Evolutionary conservation across 92 coral and sea anemone genomes (phyloP).

Genomic region (Plumapathes pennacea): DNA sequence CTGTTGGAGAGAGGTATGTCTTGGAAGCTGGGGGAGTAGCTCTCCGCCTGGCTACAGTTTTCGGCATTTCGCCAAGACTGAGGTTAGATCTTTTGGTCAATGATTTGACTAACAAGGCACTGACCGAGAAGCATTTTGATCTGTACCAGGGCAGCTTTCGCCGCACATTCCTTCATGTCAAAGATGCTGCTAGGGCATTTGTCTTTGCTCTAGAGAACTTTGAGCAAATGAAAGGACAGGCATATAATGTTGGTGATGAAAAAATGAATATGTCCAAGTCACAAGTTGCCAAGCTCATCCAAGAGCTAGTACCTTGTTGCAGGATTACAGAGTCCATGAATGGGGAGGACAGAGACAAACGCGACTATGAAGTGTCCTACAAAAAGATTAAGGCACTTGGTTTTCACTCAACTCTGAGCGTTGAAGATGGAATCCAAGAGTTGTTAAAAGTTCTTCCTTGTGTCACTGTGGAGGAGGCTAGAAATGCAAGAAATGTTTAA

Average conservation of each 20-base stretch:
- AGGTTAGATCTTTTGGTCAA: slow-evolving; percentile 88
- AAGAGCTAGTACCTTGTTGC: slow-evolving; percentile 69
- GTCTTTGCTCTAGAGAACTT: slow-evolving; percentile 78
- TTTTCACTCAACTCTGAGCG: slow-evolving; percentile 64
- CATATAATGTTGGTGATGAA: slow-evolving; percentile 90
- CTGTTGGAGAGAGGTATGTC: slow-evolving; percentile 75
- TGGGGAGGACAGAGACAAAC: slow-evolving; percentile 87
- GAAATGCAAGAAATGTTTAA: slow-evolving; percentile 74
- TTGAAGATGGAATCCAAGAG: slow-evolving; percentile 77
- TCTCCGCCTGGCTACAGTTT: slow-evolving; percentile 92
- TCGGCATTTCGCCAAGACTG: slow-evolving; percentile 85
- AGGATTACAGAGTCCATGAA: slow-evolving; percentile 64
- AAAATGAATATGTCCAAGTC: slow-evolving; percentile 88
- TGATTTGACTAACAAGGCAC: slow-evolving; percentile 85
- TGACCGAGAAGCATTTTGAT: slow-evolving; percentile 76
- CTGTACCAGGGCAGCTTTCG: slow-evolving; percentile 89
- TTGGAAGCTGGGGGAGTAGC: slow-evolving; percentile 58
- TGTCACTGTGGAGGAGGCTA: slow-evolving; percentile 66
- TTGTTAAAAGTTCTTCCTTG: slow-evolving; percentile 78
- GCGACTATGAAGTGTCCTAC: slow-evolving; percentile 86
- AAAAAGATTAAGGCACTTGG: slow-evolving; percentile 79
- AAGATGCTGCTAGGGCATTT: slow-evolving; percentile 92
- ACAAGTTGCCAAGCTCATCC: slow-evolving; percentile 73
- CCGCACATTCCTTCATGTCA: slow-evolving; percentile 92
- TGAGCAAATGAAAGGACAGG: slow-evolving; percentile 70